Percentiles rank a stretch among this genome's conserved stretches.
Conservation (phyloP, 2,113 vertebrate genomes). For the Empidonax traillii region DNA sequence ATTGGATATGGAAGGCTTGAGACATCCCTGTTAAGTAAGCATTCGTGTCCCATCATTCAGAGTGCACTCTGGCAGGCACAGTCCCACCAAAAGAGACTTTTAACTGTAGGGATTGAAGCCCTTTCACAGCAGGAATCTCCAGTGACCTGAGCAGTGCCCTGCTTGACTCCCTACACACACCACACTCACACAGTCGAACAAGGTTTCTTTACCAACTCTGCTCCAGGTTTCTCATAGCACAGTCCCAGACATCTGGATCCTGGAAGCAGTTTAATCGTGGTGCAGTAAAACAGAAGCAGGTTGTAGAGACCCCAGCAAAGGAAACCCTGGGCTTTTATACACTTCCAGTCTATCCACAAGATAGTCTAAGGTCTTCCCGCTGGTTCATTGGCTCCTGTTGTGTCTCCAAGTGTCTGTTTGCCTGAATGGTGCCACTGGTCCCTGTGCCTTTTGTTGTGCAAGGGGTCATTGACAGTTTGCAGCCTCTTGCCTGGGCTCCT, state of each 20-base stretch:
- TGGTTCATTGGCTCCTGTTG: not conserved
- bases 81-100: not conserved
- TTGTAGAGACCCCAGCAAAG: not conserved
- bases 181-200: rapidly evolving
- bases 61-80: not conserved
- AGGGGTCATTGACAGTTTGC: rapidly evolving
- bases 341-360: not conserved
- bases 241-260: not conserved
- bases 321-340: not conserved
- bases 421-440: not conserved
- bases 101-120: too few species aligned
- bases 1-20: not conserved
- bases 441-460: not conserved
- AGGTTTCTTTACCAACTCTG: not conserved
- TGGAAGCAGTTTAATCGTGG: not conserved
- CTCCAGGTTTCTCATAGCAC: not conserved
- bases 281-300: not conserved
- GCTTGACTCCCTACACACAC: not conserved
- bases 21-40: not conserved
- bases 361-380: not conserved
- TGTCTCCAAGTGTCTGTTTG: not conserved
- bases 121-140: rapidly evolving
- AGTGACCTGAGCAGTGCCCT: not conserved
- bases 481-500: not conserved
- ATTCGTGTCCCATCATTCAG: not conserved